Conservation (phyloP, 2,113 vertebrate genomes). For the Brachyhypopomus gauderio region DNA sequence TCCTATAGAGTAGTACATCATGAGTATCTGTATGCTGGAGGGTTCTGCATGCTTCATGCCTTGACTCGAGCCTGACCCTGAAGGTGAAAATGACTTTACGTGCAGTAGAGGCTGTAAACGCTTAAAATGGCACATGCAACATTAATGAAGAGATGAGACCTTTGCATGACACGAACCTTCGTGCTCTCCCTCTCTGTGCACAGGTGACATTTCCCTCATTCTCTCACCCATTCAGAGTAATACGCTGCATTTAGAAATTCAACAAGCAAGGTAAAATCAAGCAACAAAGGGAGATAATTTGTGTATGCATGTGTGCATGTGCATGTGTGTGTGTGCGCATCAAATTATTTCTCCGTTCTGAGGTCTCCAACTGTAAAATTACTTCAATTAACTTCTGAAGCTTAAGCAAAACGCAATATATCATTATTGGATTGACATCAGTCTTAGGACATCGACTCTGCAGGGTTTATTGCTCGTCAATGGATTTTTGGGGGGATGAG, state of each 20-base stretch:
- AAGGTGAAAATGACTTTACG: constrained; percentile 12
- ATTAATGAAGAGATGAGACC: constrained; percentile 51
- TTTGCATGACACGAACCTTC: constrained; percentile 25
- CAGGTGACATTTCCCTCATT: constrained; percentile 17
- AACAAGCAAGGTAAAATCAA: background rate
- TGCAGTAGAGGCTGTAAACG: constrained; percentile 4
- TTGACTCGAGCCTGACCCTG: constrained; percentile 11
- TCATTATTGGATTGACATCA: constrained; percentile 56
- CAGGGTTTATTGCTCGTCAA: constrained; percentile 52
- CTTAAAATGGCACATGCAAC: constrained; percentile 42
- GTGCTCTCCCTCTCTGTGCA: background rate
- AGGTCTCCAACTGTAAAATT: constrained; percentile 26
- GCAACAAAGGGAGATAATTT: background rate
- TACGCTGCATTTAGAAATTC: background rate
- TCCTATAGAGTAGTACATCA: background rate
- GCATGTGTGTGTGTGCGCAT: background rate
- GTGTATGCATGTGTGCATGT: background rate
- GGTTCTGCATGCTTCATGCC: background rate
- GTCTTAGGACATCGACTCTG: constrained; percentile 42
- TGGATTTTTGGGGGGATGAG: constrained; percentile 51
- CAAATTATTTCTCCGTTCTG: constrained; percentile 30
- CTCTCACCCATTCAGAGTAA: background rate
- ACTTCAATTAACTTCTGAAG: constrained; percentile 31
- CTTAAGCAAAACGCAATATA: constrained; percentile 33
- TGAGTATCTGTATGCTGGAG: background rate